Evolutionary conservation across 2,888 invertebrate genomes (phyloP).

Genomic region (Ophion costatus): DNA sequence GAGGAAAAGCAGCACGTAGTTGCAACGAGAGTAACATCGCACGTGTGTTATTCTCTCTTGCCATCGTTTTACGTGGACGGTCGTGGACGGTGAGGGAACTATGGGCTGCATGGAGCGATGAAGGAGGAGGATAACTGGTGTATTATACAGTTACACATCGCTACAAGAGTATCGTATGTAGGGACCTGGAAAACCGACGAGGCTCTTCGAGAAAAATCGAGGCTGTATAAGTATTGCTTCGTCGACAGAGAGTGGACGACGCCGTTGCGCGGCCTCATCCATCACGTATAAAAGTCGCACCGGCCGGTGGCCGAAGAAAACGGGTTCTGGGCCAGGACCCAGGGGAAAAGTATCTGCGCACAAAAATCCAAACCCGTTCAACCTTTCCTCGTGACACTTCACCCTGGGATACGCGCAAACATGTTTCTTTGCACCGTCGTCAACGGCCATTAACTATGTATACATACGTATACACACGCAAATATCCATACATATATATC

Average conservation of each 20-base stretch:
- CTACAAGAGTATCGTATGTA: conserved; percentile 37
- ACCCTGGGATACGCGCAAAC: conserved; percentile 46
- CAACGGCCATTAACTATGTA: background rate
- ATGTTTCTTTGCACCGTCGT: conserved; percentile 52
- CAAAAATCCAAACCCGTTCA: conserved; percentile 53
- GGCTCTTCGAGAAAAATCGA: conserved; percentile 50
- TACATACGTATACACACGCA: too few relatives aligned
- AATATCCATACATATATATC: too few relatives aligned
- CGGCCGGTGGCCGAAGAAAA: conserved; percentile 56
- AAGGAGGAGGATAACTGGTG: conserved; percentile 16
- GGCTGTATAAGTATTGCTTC: conserved; percentile 73
- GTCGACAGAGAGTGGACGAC: conserved; percentile 73
- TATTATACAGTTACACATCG: conserved; percentile 42
- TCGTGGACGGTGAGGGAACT: conserved; percentile 28
- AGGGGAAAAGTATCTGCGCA: conserved; percentile 44
- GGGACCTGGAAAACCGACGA: conserved; percentile 17
- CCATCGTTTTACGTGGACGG: conserved; percentile 57
- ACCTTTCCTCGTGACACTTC: conserved; percentile 56
- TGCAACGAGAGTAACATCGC: conserved; percentile 51
- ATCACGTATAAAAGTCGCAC: conserved; percentile 74
- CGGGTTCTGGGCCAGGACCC: conserved; percentile 54
- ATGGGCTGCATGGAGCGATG: conserved; percentile 9
- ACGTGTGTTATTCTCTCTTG: conserved; percentile 56
- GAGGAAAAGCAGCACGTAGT: conserved; percentile 56
- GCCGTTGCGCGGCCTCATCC: conserved; percentile 73